Evolutionary conservation across 1,140 invertebrate species (phyloP), one percentile per base, ranked within the genome.

Genomic region (Brachionus rubens): DNA sequence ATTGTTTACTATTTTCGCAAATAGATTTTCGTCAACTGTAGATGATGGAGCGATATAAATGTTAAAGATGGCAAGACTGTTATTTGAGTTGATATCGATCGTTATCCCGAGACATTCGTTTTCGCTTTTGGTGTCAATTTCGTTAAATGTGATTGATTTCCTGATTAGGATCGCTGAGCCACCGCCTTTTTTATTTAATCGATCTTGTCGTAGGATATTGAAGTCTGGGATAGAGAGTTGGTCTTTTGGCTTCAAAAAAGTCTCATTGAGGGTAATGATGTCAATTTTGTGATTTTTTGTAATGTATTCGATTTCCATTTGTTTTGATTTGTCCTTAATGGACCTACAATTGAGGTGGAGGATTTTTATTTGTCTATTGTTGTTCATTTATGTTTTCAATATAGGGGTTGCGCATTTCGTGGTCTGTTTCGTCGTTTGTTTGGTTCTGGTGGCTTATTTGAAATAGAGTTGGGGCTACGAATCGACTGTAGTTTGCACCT

Each of bases 361-460:
- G 21, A 54, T 54, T 54, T 54, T 54, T 10, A 54, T 2, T 54
- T 19, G 19, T 24, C 26, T 54, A 54, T 21, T 54, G 21, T 54
- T 54, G 50, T 21, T 54, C 24, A 30, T 54, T 54, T 54, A 24
- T 26, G 50, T 54, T 54, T 54, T n/a, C n/a, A n/a, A n/a, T n/a
- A n/a, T n/a, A n/a, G n/a, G n/a, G n/a, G n/a, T n/a, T n/a, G n/a
- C n/a, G n/a, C n/a, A n/a, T n/a, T n/a, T n/a, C n/a, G n/a, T n/a
- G n/a, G n/a, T n/a, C 47, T n/a, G 47, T 48, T 1, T 3, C 47
- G 47, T 48, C 16, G 21, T 48, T 48, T 48, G 47, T 48, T 48
- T 48, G 47, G 21, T 48, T 48, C 3, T 48, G 47, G 16, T 48
- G n/a, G n/a, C n/a, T n/a, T n/a, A n/a, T n/a, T n/a, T n/a, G n/a